Conservation (phyloP, 2,113 vertebrate genomes). For the Grallaria varia region DNA sequence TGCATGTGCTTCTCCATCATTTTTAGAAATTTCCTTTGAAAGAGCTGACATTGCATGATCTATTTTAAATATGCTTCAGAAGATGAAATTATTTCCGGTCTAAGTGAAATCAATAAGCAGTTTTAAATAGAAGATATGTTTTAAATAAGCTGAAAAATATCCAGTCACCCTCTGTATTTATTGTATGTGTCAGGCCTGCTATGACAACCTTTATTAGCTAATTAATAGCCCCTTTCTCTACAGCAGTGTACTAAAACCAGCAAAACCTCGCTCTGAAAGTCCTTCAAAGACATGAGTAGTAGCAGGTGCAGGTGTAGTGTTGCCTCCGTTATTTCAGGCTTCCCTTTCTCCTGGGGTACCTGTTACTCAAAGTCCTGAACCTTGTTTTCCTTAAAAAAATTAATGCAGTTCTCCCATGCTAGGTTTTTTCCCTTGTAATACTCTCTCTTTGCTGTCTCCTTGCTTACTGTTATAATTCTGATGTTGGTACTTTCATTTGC, state of each 20-base stretch:
- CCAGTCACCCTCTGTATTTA: background rate
- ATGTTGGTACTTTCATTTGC: background rate
- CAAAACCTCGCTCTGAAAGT: background rate
- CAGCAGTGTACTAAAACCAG: background rate
- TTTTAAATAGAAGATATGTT: conserved; percentile 13
- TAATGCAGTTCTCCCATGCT: background rate
- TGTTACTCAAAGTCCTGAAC: background rate
- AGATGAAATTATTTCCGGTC: conserved; percentile 53
- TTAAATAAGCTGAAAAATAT: conserved; percentile 7
- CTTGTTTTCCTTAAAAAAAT: background rate
- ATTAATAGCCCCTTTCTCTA: background rate
- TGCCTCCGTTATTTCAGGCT: background rate
- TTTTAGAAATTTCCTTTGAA: conserved; percentile 42
- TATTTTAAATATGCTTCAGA: conserved; percentile 59
- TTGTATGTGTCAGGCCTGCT: background rate
- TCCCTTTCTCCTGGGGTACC: background rate
- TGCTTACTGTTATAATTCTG: background rate
- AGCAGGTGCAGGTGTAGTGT: background rate
- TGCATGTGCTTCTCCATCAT: background rate
- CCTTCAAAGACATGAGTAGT: background rate
- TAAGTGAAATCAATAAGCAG: conserved; percentile 42
- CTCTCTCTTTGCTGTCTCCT: background rate
- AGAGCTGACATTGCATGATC: background rate
- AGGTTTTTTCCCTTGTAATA: background rate
- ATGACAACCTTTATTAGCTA: background rate